A percentile compares a stretch with the other conserved stretches of the same genome.
Evolutionary conservation across 1,140 invertebrate species (phyloP).

Genomic region (Diorhabda sublineata): DNA sequence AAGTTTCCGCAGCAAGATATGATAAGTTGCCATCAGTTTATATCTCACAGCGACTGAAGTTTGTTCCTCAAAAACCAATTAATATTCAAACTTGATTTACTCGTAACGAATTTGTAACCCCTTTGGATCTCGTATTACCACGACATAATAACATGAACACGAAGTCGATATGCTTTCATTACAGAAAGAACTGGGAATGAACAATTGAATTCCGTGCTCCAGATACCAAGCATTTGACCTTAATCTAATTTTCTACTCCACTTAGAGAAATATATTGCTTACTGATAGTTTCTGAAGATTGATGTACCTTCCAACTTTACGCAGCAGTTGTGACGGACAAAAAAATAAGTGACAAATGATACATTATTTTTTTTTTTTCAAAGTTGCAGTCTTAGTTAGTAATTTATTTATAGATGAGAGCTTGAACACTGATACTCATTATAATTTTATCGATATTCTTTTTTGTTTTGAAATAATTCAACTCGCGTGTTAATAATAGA

Average conservation of each 20-base stretch:
- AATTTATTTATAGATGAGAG: too few species aligned
- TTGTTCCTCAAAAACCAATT: background rate
- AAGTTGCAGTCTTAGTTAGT: too few species aligned
- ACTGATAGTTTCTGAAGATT: too few species aligned
- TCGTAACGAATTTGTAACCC: background rate
- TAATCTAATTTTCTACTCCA: background rate
- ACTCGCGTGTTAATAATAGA: too few species aligned
- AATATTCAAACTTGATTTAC: background rate
- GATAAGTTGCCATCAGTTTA: background rate
- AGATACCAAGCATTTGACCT: background rate
- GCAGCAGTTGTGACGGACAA: too few species aligned
- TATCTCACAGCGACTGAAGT: background rate
- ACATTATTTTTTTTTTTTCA: too few species aligned
- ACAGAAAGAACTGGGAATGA: background rate
- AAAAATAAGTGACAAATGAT: too few species aligned
- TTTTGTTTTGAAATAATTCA: too few species aligned
- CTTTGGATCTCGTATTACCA: background rate
- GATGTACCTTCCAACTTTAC: too few species aligned
- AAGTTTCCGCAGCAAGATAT: background rate
- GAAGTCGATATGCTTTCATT: background rate
- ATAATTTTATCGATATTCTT: too few species aligned
- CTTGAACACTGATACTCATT: too few species aligned
- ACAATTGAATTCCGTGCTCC: background rate
- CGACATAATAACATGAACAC: background rate
- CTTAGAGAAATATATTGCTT: background rate